Conservation (phyloP, 1,140 invertebrate genomes). For the Gerris buenoi region DNA sequence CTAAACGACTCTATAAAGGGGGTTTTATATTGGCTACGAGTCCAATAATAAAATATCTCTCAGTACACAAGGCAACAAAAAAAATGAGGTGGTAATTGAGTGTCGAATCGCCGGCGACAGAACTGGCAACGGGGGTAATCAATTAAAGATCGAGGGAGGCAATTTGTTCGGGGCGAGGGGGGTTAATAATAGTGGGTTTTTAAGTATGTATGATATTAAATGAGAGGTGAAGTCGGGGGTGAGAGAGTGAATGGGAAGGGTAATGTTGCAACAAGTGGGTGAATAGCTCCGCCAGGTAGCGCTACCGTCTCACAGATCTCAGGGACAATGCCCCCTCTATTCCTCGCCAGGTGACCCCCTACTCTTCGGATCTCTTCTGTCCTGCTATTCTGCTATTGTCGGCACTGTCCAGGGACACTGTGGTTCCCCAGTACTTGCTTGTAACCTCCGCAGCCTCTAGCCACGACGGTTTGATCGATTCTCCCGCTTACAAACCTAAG, state of each 20-base stretch:
- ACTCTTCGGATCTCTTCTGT: not conserved
- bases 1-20: not conserved
- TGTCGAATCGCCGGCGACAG: not conserved
- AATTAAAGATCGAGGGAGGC: not conserved
- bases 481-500: not conserved
- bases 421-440: not conserved
- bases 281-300: not conserved
- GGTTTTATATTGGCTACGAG: not conserved
- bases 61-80: not conserved
- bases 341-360: not conserved
- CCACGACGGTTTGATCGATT: not conserved
- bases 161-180: not conserved
- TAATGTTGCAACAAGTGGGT: not conserved
- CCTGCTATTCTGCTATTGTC: not conserved
- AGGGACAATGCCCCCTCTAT: not conserved
- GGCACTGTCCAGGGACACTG: not conserved
- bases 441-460: not conserved
- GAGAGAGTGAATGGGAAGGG: not conserved
- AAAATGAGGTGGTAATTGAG: not conserved
- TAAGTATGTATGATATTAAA: not conserved
- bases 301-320: not conserved
- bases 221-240: not conserved
- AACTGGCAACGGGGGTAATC: not conserved
- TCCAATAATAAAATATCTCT: not conserved
- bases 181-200: not conserved